Base-by-base conservation (phyloP, 2,797 vertebrate species). In the Synanceia verrucosa region DNA sequence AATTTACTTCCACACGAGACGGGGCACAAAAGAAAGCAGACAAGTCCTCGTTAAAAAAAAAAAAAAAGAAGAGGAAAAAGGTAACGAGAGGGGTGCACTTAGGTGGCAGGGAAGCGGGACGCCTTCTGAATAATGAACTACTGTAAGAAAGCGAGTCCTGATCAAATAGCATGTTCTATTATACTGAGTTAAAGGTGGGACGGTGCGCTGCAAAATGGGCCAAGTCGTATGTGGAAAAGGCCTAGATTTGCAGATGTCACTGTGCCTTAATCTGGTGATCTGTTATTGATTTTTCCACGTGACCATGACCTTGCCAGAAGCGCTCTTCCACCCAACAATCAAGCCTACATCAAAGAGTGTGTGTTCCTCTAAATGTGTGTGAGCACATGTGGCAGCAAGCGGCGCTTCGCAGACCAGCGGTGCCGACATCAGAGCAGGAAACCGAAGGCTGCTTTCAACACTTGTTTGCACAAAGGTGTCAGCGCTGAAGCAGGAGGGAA, bases 241-340 rank as follows among this genome's bases (percentile, higher is more conserved):
- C 78, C 66, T 2, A 73, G 85, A 78, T 81, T 86, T 83, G 89
- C 86, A 89, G 80, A 90, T 88, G 89, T 89, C 84, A 85, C 75
- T 78, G 44, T 76, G 90, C 91, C 89, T 91, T 91, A 88, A 94
- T 94, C 92, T 87, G 88, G 34, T 47, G 70, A 93, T 94, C 88
- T 89, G 88, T 80, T 93, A 94, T 92, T 88, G 91, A 94, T 94
- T 92, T 91, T 82, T 87, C 84, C 84, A 85, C 76, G 80, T 37
- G 70, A 76, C 77, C 78, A 24, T 86, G 89, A 92, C 91, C 89
- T 94, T 92, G 90, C 93, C 90, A 91, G 87, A 81, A 89, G 83
- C 91, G 90, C 86, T 89, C 79, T 88, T 88, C 86, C 86, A 88
- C 81, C 91, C 84, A 73, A 90, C 92, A 92, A 92, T 91, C 93